Evolutionary conservation across 2,888 invertebrate species (phyloP), one percentile per base, ranked within the genome.

Genomic region (Thereva unica): DNA sequence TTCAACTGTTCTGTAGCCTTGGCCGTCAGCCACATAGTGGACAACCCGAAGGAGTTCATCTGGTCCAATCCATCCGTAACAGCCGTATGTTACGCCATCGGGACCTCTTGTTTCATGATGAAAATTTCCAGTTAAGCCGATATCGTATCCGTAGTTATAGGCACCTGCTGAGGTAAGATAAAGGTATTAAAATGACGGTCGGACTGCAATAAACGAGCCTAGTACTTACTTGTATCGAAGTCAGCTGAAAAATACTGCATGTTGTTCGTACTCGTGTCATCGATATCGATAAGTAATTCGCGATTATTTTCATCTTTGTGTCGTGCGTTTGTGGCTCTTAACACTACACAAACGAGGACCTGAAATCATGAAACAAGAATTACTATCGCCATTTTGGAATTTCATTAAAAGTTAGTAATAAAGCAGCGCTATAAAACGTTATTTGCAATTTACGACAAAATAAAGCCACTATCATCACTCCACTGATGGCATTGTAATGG

Each of bases 121-220:
- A 77, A 91, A 91, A 80, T 91, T 90, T 47, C 89, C 89, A 74
- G 87, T 86, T 3, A 89, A 87, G 66, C 87, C 88, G 64, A 91
- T 86, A 76, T 90, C 89, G 77, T 91, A 91, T 68, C 91, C 91
- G 77, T 89, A 91, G 75, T 88, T 88, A 77, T 91, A 91, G 70
- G 88, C 85, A 78, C 84, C 90, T 89, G 75, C 52, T 47, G 41
- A 6, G 1, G 8, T 23, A 10, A 7, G 8, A 9, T 38, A 40
- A 54, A 37, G 41, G 10, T 12, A 42, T 42, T 10, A 55, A 10
- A 40, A 9, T 12, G 41, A 38, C 12, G 10, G 12, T 10, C 9
- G 1, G 23, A 42, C 6, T 7, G 5, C 37, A 3, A 50, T 49
- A 12, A 49, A 7, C 1, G 6, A 49, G 10, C 8, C 49, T 66